phyloP scores from a whole-genome alignment of 2,797 vertebrate genomes.

The Danio choprae region DNA sequence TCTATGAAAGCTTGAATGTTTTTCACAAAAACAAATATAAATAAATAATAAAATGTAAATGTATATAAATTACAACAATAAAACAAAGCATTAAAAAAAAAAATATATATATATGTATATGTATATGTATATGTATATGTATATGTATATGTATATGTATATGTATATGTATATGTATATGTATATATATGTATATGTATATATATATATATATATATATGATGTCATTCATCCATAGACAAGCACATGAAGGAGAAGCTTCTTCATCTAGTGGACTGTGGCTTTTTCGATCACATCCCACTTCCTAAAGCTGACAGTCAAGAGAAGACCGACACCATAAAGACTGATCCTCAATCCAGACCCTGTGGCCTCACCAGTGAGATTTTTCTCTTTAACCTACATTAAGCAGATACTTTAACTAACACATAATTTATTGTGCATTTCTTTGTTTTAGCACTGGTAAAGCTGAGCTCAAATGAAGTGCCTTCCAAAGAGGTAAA shows the following conservation, averaged over 20 bases:
- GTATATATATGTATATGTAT: too few relatives aligned
- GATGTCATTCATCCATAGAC: conserved; percentile 75
- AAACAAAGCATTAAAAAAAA: too few relatives aligned
- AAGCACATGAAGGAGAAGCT: conserved; percentile 90
- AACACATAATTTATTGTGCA: not conserved
- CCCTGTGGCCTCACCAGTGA: conserved; percentile 66
- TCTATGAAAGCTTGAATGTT: not conserved
- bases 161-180: too few relatives aligned
- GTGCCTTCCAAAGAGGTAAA: conserved; percentile 86
- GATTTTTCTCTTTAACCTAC: not conserved
- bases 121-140: too few relatives aligned
- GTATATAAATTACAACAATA: too few relatives aligned
- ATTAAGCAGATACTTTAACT: not conserved
- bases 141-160: too few relatives aligned
- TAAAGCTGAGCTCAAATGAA: conserved; percentile 75
- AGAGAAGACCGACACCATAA: conserved; percentile 63
- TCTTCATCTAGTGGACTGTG: conserved; percentile 82
- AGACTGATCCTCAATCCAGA: conserved; percentile 66
- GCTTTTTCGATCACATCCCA: conserved; percentile 89
- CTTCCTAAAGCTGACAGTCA: conserved; percentile 73
- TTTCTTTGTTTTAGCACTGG: conserved; percentile 70
- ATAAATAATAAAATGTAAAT: too few relatives aligned
- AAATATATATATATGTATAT: too few relatives aligned
- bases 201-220: too few relatives aligned
- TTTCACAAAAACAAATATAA: too few relatives aligned